These are phyloP conservation scores for Nephila pilipes DNA, from an alignment of 1,140 invertebrate genomes.

Conservation along the genomic window DNA sequence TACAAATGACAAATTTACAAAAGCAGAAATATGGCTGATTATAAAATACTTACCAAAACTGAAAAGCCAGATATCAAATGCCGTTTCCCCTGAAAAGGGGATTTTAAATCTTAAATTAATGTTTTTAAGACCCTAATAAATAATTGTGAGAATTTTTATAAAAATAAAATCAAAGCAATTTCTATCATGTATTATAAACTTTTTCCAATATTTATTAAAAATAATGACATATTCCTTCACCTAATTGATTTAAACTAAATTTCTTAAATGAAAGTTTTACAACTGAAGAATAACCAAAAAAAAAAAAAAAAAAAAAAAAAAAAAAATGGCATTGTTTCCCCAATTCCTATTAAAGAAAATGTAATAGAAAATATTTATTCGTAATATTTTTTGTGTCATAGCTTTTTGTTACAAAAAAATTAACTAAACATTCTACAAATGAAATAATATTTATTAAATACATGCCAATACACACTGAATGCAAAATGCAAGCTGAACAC, in stretches of 20 bases:
- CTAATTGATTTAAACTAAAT: no score
- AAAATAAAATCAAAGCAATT: no score
- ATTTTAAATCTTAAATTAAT: slow-evolving; percentile 1
- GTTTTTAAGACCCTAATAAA: not conserved
- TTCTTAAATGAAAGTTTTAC: no score
- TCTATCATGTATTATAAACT: no score
- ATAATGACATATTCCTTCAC: no score
- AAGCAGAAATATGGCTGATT: not conserved
- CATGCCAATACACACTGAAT: not conserved
- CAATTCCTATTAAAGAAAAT: no score
- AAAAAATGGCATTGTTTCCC: no score
- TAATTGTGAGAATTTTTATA: not conserved
- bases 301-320: no score
- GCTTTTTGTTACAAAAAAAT: not conserved
- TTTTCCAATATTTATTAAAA: no score
- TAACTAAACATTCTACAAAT: not conserved
- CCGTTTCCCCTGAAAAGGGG: slow-evolving; percentile 22
- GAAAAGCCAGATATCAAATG: not conserved
- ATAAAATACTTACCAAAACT: not conserved
- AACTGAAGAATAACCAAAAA: no score
- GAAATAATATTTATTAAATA: slow-evolving; percentile 16
- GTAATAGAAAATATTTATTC: not conserved
- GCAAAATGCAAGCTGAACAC: not conserved
- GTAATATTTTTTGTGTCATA: not conserved
- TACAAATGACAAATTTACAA: not conserved